phyloP scores from a whole-genome alignment of 2,113 vertebrate species.

The Xenus cinereus region DNA sequence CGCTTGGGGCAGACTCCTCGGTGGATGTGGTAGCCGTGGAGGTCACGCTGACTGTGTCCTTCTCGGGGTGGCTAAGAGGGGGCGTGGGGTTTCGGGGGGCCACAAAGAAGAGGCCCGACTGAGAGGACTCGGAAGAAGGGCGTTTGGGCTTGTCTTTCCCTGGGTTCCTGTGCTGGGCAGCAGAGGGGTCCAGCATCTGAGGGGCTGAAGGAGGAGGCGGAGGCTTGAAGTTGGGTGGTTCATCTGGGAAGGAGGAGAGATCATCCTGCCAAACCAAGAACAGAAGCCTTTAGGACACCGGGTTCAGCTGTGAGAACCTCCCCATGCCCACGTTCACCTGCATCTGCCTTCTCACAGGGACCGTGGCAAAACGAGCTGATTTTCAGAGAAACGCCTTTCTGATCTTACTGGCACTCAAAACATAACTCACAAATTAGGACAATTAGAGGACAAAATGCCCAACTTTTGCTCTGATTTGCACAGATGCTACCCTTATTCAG shows the following conservation, averaged over 20 bases:
- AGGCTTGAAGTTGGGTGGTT: constrained; percentile 83
- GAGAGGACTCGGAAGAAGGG: constrained; percentile 83
- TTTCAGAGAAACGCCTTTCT: neutral
- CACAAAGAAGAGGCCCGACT: constrained; percentile 86
- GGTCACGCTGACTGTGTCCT: constrained; percentile 31
- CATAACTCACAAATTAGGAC: fast-evolving
- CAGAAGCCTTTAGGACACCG: neutral
- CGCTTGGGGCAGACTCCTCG: constrained; percentile 45
- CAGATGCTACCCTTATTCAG: neutral
- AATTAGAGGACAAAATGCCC: neutral
- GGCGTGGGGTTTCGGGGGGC: constrained; percentile 70
- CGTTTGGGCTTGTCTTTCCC: constrained; percentile 71
- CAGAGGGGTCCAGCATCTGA: constrained; percentile 24
- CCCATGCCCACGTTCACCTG: neutral
- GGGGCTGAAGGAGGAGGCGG: constrained; percentile 75
- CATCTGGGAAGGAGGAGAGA: constrained; percentile 78
- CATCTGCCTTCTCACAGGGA: neutral
- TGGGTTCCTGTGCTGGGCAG: constrained; percentile 26
- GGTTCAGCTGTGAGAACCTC: neutral
- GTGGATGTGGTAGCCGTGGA: constrained; percentile 28
- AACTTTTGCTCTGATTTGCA: neutral
- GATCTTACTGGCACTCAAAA: neutral
- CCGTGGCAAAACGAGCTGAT: fast-evolving
- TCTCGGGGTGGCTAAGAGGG: constrained; percentile 36
- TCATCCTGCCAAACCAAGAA: constrained; percentile 85